Evolutionary conservation across 2,888 invertebrate species (phyloP), one percentile per base, ranked within the genome.

Genomic region (Drosophila neotestacea): DNA sequence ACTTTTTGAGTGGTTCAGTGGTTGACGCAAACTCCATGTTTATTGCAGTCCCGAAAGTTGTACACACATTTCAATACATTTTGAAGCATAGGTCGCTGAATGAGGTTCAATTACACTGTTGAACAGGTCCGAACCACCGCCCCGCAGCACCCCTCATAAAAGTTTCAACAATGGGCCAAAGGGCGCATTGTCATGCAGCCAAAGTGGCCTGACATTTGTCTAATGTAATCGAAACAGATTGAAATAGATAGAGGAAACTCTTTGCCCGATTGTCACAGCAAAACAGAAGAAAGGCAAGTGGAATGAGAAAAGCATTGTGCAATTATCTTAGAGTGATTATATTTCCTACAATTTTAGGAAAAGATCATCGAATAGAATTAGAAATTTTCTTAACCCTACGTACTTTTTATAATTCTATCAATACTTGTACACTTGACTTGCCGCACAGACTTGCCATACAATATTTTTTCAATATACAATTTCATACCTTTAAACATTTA

Each of bases 81-180:
- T 16, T 36, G 56, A 36, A 55, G 52, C 41, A n/a, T 32, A 61
- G 64, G 48, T 52, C 58, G 58, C 65, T 79, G 69, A 76, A 77
- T 67, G 66, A 65, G 69, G 74, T 77, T 77, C 71, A 86, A 84
- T 81, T 84, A 72, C 77, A 74, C 69, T 73, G 66, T 72, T 54
- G 52, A 80, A 56, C 65, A 56, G 65, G 60, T 61, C 79, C 59
- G 61, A 48, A 32, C 9, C 16, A 5, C 7, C 30, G 16, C 27
- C 34, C 44, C 22, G 22, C 13, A 3, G 52, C 70, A 4, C 28
- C 13, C 27, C 48, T 54, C 59, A 69, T 67, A 65, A 80, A 76
- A 67, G 66, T 60, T 48, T 3, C 54, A 67, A 65, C 73, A 77
- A 76, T 68, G 54, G 56, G 78, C 38, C 68, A 68, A 64, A 65